A percentile compares a stretch with the other conserved stretches of the same genome.
These are phyloP conservation scores for Apomyelois bistriatella DNA, from an alignment of 2,888 invertebrate species.

Conservation along the genomic window DNA sequence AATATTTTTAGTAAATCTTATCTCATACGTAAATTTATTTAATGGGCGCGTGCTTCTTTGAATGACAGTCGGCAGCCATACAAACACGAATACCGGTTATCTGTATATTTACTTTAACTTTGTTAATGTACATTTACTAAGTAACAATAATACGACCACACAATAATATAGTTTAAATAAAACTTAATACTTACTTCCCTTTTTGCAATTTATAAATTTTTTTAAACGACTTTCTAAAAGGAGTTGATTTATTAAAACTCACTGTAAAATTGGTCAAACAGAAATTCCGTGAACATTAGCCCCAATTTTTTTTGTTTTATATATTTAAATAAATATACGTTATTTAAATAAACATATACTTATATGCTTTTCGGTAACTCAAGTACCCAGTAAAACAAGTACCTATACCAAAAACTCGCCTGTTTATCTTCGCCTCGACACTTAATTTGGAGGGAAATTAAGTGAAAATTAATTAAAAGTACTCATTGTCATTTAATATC, in stretches of 20 bases:
- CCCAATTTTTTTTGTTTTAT: no score
- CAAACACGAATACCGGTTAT: constrained; percentile 34
- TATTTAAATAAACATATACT: no score
- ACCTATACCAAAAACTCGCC: no score
- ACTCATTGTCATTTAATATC: no score
- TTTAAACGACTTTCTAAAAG: no score
- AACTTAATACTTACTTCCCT: not conserved
- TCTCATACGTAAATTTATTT: constrained; percentile 23
- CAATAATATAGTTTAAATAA: not conserved
- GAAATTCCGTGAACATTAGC: no score
- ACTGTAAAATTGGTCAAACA: no score
- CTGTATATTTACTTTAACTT: constrained; percentile 24
- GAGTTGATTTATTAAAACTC: no score
- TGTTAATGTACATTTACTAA: constrained; percentile 17
- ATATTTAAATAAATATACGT: no score
- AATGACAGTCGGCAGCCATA: constrained; percentile 17
- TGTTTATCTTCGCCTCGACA: no score
- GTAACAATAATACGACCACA: not conserved
- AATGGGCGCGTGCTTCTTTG: constrained; percentile 38
- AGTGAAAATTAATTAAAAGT: not conserved
- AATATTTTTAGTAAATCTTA: not conserved
- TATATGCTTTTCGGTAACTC: no score
- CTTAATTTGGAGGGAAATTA: not conserved
- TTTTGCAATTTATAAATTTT: not conserved
- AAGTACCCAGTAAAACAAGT: no score